Base-by-base conservation (phyloP, 1,140 invertebrate species). In the Solenopsis fugax region DNA sequence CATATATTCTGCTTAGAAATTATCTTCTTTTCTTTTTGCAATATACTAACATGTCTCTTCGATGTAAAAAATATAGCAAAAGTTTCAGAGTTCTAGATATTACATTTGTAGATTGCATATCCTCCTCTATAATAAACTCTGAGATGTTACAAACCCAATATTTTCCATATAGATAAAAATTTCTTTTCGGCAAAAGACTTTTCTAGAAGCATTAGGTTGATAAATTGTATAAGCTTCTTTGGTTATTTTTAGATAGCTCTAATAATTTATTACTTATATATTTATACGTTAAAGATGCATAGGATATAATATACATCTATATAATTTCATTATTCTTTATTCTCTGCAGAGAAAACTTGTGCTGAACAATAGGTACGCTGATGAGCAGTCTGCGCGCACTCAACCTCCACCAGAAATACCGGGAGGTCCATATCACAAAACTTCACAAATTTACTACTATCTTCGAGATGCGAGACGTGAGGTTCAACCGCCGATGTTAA, bases 361-460 rank as follows among this genome's bases (percentile, higher is more conserved):
- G 13, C n/a, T 85, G 58, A 0, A 21, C 16, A 60, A 97, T 56
- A 96, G 97, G 92, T 97, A 96, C 91, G 95, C 96, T 85, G 96
- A 97, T 58, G 92, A 95, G 13, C 5, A 97, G 48, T 94, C 97
- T 18, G 95, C 96, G 16, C 96, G 97, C 89, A 98, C 97, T 54
- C 98, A 98, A 92, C 97, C 97, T 5, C 96, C 95, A 29, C 98
- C 98, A 54, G 91, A 96, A 64, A 89, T 98, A 45, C 98, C 98
- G 18, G 97, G 96, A 73, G 98, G 98, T 52, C 96, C 97, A 3
- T 95, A 96, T 71, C 97, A 98, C 93, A 97, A 97, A 95, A 96
- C 97, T 64, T 96, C 96, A 60, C 96, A 96, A 84, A 98, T 98
- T 93, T 98, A 98, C 92, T 99, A 98, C 91, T 97, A 95, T 90